Evolutionary conservation across 2,113 vertebrate species (phyloP).

Genomic region (Fukomys damarensis): DNA sequence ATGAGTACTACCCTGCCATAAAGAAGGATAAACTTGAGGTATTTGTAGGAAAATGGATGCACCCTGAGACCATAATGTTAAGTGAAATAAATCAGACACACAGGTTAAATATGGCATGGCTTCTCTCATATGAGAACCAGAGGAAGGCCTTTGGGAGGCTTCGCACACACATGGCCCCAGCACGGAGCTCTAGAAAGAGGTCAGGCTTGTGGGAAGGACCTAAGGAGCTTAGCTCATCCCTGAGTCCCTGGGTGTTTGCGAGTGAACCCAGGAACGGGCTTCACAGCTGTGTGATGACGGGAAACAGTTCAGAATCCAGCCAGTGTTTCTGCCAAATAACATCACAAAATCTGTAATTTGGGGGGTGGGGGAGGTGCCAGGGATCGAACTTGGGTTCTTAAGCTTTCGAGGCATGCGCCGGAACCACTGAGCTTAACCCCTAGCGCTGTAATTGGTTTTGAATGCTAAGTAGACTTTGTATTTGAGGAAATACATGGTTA

Average conservation of each 20-base stretch:
- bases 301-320: not conserved
- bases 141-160: not conserved
- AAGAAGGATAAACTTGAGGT: not conserved
- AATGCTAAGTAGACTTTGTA: not conserved
- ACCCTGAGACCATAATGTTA: not conserved
- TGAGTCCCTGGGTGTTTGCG: not conserved
- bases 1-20: not conserved
- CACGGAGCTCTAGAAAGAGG: not conserved
- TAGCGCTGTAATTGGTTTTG: not conserved
- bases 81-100: not conserved
- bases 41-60: not conserved
- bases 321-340: not conserved
- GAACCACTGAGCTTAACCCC: too few species aligned
- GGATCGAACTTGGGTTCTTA: too few species aligned
- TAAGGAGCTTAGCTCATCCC: not conserved
- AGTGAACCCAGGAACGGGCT: not conserved
- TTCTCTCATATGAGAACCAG: not conserved
- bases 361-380: too few species aligned
- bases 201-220: accelerated
- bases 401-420: too few species aligned
- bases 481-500: not conserved
- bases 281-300: not conserved
- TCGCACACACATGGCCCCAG: not conserved
- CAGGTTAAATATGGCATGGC: not conserved
- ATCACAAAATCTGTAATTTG: not conserved